Evolutionary conservation across 2,888 invertebrate genomes (phyloP), one percentile per base, ranked within the genome.

Genomic region (Hesperia comma): DNA sequence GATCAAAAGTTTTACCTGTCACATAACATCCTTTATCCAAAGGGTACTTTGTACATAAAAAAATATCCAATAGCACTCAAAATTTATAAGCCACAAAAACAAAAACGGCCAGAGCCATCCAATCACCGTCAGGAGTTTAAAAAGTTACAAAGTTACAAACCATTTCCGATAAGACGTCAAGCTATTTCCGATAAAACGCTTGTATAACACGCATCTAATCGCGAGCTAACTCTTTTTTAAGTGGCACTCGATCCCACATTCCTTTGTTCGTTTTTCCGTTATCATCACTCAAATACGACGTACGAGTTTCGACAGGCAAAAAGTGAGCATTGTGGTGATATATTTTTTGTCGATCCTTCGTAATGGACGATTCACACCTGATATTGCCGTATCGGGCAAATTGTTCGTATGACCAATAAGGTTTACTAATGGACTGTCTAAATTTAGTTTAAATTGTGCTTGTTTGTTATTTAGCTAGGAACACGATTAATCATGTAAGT

Each of bases 361-460:
- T 61, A 53, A 54, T 55, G 62, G 62, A 54, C 32, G 26, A 43
- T 55, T 63, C 43, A 55, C 62, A 63, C 55, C 62, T 63, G 62
- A 63, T 63, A 63, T n/a, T n/a, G 21, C 37, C 33, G 61, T 51
- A 37, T 17, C 17, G 15, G 14, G 26, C 17, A 33, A 32, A 33
- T 33, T 51, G 21, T 26, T 51, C 6, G 51, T 37, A 10, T 37
- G 43, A 41, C n/a, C 14, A 14, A 17, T 49, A 49, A 49, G 19
- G 7, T 2, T 6, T 7, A 26, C 26, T 49, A 19, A 10, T 12
- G 49, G 19, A 19, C 2, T 49, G 19, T 17, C 15, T 6, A 8
- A 46, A 49, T 43, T 15, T 43, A 43, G 49, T 49, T 49, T 19
- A 49, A 19, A 49, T 49, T 49, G 10, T 2, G 8, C 12, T 19